These are phyloP conservation scores for Acridotheres tristis DNA, from an alignment of 2,797 vertebrate species.

Conservation along the genomic window DNA sequence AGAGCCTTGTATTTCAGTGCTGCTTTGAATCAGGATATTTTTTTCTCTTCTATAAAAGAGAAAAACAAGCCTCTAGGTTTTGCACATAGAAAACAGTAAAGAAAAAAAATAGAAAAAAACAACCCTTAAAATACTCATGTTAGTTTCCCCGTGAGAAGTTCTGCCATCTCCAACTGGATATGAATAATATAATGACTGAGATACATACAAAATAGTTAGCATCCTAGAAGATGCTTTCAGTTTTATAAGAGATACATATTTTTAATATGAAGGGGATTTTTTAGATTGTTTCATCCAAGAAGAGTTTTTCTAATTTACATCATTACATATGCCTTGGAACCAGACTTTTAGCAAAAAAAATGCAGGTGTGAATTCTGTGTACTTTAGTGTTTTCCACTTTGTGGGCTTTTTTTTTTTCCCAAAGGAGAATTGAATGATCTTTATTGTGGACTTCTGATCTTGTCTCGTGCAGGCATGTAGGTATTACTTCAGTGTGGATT, in stretches of 20 bases:
- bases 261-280: background rate
- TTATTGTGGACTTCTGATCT: background rate
- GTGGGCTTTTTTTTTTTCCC: background rate
- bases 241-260: background rate
- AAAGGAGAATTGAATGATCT: background rate
- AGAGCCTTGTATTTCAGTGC: conserved; percentile 71
- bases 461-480: background rate
- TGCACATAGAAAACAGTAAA: conserved; percentile 40
- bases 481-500: background rate
- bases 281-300: background rate
- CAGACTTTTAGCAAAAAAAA: background rate
- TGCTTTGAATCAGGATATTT: conserved; percentile 66
- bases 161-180: background rate
- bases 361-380: background rate
- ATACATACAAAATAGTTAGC: background rate
- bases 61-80: conserved; percentile 61
- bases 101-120: background rate
- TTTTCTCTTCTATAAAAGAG: conserved; percentile 59
- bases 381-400: background rate
- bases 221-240: background rate
- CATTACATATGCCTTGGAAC: background rate
- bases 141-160: background rate
- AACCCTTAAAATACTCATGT: background rate
- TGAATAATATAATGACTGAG: background rate
- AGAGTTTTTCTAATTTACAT: conserved; percentile 31